Base-by-base conservation (phyloP, 2,113 vertebrate genomes). In the Seriola aureovittata region DNA sequence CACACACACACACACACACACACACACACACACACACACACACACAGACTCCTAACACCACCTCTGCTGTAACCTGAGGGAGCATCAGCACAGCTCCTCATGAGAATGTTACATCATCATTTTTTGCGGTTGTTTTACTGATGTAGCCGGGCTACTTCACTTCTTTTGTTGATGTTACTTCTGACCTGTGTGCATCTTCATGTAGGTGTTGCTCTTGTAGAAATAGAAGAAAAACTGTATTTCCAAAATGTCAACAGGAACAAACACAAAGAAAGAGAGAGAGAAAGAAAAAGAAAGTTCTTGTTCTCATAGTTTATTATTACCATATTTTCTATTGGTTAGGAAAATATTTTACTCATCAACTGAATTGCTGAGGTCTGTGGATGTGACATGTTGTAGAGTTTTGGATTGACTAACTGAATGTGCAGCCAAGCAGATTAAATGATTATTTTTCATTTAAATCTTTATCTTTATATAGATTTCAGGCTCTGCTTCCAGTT, bases 41-140 rank as follows among this genome's bases (percentile, higher is more conserved):
- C 36, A 44, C 3, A 2, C 36, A 19, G 10, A 52, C 60, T 75
- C 36, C 19, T 67, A 25, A 62, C 81, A 68, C 58, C 72, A 58
- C 42, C 79, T 32, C 76, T n/a, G 52, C 84, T 29, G 34, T 54
- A 55, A 36, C 75, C 68, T 32, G 48, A 71, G 48, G 63, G 32
- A 84, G 50, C 69, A 11, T 58, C 74, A 68, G 25, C 77, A 65
- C 36, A 11, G 16, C 69, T 80, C 65, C 60, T 44, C n/a, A 0
- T 69, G 71, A 69, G 69, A 17, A 5, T 2, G 52, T 83, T 80
- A 54, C 75, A 82, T 80, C 75, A 82, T 80, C 55, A 42, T 13
- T 57, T 44, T 32, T 19, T 17, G 44, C 40, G 63, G 42, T 50
- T 8, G 40, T 65, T 71, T 67, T 19, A 6, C 29, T 84, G 72